Evolutionary conservation across 2,888 invertebrate genomes (phyloP).

Genomic region (Lomographa bimaculata): DNA sequence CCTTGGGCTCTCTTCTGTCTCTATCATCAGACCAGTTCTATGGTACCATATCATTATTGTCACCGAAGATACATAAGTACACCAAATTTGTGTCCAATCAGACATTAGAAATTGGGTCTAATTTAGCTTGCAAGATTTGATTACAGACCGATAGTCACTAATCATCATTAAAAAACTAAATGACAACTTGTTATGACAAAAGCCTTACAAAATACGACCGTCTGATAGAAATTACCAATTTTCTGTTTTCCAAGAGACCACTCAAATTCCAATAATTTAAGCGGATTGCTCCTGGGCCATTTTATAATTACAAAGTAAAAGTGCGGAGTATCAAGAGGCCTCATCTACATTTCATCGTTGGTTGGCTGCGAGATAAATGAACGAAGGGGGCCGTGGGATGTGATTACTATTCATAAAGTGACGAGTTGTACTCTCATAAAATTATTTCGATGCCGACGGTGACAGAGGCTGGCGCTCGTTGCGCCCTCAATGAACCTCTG

Average conservation of each 20-base stretch:
- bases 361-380: constrained; percentile 61
- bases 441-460: constrained; percentile 44
- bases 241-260: constrained; percentile 24
- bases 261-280: constrained; percentile 36
- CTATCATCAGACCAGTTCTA: too few species aligned
- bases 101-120: too few species aligned
- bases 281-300: constrained; percentile 44
- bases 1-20: too few species aligned
- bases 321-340: constrained; percentile 60
- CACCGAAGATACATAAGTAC: too few species aligned
- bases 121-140: too few species aligned
- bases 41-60: too few species aligned
- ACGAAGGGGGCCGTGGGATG: constrained; percentile 52
- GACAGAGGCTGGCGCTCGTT: constrained; percentile 7
- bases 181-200: too few species aligned
- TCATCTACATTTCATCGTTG: constrained; percentile 70
- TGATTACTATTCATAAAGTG: constrained; percentile 74
- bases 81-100: too few species aligned
- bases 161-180: too few species aligned
- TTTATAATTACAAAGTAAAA: constrained; percentile 58
- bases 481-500: constrained; percentile 34
- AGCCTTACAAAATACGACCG: constrained; percentile 15
- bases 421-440: constrained; percentile 54
- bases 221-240: constrained; percentile 17
- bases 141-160: too few species aligned